These are phyloP conservation scores for Ginglymostoma cirratum DNA, from an alignment of 2,113 vertebrate genomes.

Conservation along the genomic window DNA sequence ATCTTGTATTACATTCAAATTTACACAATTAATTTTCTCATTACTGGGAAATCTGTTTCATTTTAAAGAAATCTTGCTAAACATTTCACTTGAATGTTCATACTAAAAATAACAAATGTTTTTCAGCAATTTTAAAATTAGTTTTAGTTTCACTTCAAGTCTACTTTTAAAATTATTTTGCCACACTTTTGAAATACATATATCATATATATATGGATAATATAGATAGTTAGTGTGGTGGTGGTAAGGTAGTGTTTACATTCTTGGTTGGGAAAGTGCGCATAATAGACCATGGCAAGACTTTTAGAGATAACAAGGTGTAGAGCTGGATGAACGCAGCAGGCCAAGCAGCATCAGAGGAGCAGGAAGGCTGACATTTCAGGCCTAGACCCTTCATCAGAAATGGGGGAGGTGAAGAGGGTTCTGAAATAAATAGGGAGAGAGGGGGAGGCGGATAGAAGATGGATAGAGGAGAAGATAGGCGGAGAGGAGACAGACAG, in stretches of 20 bases:
- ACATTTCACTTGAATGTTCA: neutral
- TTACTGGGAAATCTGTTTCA: neutral
- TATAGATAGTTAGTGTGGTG: neutral
- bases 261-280: too few relatives aligned
- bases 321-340: too few relatives aligned
- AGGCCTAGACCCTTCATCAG: too few relatives aligned
- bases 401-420: too few relatives aligned
- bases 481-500: too few relatives aligned
- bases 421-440: too few relatives aligned
- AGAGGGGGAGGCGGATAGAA: too few relatives aligned
- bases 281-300: too few relatives aligned
- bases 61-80: slow-evolving; percentile 3
- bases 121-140: neutral
- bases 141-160: neutral
- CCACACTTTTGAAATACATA: neutral
- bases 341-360: too few relatives aligned
- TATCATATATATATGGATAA: neutral
- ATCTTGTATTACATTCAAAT: neutral
- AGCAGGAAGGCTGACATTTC: too few relatives aligned
- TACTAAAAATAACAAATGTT: neutral
- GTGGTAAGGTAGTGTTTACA: neutral
- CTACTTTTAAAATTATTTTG: neutral
- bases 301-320: too few relatives aligned
- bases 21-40: neutral
- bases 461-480: too few relatives aligned